Base-by-base conservation (phyloP, 2,797 vertebrate species). In the Loris lydekkerianus region DNA sequence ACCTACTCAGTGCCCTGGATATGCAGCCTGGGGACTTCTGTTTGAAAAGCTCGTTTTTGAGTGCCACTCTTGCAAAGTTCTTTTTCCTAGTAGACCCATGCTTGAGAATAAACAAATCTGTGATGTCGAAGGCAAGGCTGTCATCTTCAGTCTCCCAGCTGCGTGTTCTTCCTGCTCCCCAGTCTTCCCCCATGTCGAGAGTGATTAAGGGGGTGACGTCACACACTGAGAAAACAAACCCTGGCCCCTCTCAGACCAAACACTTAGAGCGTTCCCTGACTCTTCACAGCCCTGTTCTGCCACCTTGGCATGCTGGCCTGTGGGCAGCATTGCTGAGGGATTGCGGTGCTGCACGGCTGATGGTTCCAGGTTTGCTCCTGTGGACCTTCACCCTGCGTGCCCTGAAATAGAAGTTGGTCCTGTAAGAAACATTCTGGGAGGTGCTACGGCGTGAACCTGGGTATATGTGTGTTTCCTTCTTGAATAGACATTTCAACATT, bases 381-480 rank as follows among this genome's bases (percentile, higher is more conserved):
- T 56, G 86, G 34, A 3, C 61, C 27, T 27, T 1, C 4, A 3
- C 0, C 2, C 17, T 2, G 0, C 0, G 27, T 21, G 56, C 61
- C 58, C 69, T 17, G 4, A 73, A n/a, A 17, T 2, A 2, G 72
- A 77, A 86, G 70, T 7, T 14, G 34, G 14, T 61, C 43, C 53
- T 46, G 13, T 13, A 31, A 49, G 67, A 90, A 49, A 23, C 40
- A 17, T 4, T 63, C 72, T 21, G 3, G 53, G 73, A 89, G 86
- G 82, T 80, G 61, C 89, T 60, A 58, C 31, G 34, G 46, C 43
- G 2, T 4, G 40, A 9, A 2, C 1, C 5, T 15, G 7, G 3
- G 7, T 0, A 2, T 5, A 10, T 5, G 46, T 21, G 14, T 8
- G 34, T 27, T 37, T 82, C 14, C 0, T 21, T 40, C 63, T 53